Evolutionary conservation across 1,140 invertebrate species (phyloP).

Genomic region (Adelges cooleyi): DNA sequence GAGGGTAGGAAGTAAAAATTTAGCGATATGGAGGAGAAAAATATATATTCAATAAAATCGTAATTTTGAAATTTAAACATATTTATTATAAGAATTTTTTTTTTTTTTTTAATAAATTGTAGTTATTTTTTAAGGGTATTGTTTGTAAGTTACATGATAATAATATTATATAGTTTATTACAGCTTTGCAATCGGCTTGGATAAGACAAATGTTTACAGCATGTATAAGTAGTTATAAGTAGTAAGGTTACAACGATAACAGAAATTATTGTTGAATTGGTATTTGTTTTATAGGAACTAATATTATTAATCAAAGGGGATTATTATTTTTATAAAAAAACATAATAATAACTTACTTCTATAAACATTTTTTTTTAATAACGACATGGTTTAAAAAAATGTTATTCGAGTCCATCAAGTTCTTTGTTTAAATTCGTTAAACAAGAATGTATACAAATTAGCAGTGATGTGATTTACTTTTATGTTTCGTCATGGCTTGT

Average conservation of each 20-base stretch:
- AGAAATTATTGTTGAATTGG: background rate
- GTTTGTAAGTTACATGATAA: background rate
- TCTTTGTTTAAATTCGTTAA: background rate
- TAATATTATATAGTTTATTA: background rate
- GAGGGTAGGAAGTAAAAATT: too few species aligned
- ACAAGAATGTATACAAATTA: background rate
- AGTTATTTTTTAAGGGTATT: background rate
- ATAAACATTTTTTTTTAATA: background rate
- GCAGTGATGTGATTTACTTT: background rate
- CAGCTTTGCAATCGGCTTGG: background rate
- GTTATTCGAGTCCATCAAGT: background rate
- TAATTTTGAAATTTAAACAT: background rate
- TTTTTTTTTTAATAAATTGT: background rate
- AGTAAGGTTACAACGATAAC: background rate
- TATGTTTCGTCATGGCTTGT: constrained; percentile 13
- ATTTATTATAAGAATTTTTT: background rate
- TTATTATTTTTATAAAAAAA: background rate
- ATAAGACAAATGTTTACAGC: constrained; percentile 6
- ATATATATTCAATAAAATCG: too few species aligned
- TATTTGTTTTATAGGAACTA: constrained; percentile 16
- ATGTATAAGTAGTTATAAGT: background rate
- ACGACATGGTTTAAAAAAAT: background rate
- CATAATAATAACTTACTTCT: background rate
- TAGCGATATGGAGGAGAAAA: too few species aligned
- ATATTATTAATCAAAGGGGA: background rate